Conservation (phyloP, 2,888 invertebrate species). For the Ichneumoninae sp. region DNA sequence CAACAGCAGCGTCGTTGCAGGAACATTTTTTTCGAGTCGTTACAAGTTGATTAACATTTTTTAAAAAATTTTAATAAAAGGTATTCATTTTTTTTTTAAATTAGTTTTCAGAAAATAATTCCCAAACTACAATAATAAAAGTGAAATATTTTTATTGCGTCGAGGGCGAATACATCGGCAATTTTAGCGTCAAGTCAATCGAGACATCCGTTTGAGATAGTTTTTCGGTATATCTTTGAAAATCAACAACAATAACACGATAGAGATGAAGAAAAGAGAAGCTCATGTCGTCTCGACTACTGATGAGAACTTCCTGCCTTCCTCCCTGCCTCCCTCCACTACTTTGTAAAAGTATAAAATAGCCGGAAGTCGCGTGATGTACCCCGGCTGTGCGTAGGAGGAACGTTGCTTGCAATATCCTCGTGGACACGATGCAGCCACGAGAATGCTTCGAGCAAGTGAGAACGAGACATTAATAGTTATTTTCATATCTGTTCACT, state of each 20-base stretch:
- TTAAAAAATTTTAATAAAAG: not conserved
- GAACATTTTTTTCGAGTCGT: not conserved
- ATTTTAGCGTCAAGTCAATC: not conserved
- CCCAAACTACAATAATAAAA: not conserved
- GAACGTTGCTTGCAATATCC: constrained; percentile 35
- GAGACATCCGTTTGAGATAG: not conserved
- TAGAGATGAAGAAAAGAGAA: constrained; percentile 58
- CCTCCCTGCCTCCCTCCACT: constrained; percentile 20
- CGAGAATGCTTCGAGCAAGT: constrained; percentile 28
- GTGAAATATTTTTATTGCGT: not conserved
- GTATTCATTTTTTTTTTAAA: not conserved
- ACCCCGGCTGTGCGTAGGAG: constrained; percentile 43
- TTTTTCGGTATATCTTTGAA: constrained; percentile 20
- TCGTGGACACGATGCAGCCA: not conserved
- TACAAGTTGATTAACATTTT: not conserved
- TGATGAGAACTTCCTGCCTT: constrained; percentile 74
- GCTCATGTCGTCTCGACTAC: constrained; percentile 70
- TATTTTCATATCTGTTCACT: not conserved
- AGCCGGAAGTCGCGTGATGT: constrained; percentile 72
- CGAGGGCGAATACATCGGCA: not conserved
- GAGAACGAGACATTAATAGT: not conserved
- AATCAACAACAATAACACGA: constrained; percentile 28
- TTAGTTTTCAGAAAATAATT: not conserved
- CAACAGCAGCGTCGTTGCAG: not conserved
- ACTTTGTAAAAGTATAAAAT: constrained; percentile 67